Base-by-base conservation (phyloP, 1,140 invertebrate genomes). In the Ceratina australensis region DNA sequence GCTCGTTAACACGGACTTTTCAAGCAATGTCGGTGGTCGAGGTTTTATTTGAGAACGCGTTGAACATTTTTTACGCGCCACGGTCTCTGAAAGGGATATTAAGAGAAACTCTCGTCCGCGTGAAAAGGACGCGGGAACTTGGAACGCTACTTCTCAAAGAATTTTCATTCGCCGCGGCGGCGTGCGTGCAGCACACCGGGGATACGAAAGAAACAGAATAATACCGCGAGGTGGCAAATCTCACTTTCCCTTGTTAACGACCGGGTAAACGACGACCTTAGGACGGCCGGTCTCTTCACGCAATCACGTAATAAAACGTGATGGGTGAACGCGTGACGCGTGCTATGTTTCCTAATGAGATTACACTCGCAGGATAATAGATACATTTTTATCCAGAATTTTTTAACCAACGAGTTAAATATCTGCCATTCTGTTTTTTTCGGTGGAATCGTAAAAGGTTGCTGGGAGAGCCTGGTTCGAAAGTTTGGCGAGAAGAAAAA, bases 191-290 rank as follows among this genome's bases (percentile, higher is more conserved):
- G 33, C 33, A 42, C 33, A 10, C 33, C 33, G 33, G 33, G 33
- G 33, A 42, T 42, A 42, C 5, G 33, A 42, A 42, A 42, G 33
- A 42, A 42, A 42, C 33, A 57, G 16, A 57, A 57, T 57, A 20
- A 20, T 20, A n/a, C 54, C 18, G 18, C 18, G 18, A 20, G 54
- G 16, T 57, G 54, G 54, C n/a, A 57, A 57, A 57, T 22, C 18
- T 57, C 54, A 57, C 54, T 57, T 57, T 57, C 54, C n/a, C 54
- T 20, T 57, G 54, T 57, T 57, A 57, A 57, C 54, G 54, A 57
- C 18, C 20, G n/a, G 54, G 54, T 57, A 22, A 57, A 57, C 54
- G 54, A 57, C 54, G 54, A 57, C 18, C 54, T n/a, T 57, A 57
- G 54, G 20, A 57, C 54, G 54, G 16, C 50, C 50, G 54, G n/a